phyloP scores from a whole-genome alignment of 2,113 vertebrate species.

The Bolborhynchus lineola region DNA sequence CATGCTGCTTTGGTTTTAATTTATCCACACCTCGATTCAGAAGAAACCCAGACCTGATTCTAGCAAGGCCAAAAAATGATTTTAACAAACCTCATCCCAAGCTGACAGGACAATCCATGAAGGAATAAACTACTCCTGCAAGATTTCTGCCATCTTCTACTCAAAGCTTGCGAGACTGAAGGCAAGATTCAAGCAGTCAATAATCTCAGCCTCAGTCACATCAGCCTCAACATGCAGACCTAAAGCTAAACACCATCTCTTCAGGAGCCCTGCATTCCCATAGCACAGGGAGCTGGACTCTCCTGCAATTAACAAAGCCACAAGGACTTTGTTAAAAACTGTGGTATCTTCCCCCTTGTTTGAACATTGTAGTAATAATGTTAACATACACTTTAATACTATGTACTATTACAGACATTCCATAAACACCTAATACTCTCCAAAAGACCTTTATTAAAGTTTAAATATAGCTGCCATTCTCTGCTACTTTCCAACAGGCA shows the following conservation, averaged over 20 bases:
- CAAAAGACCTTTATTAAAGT: conserved; percentile 10
- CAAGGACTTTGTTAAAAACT: neutral
- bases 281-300: neutral
- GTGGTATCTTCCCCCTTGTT: neutral
- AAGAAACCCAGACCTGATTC: neutral
- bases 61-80: neutral
- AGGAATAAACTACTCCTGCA: neutral
- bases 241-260: neutral
- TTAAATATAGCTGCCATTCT: conserved; percentile 21
- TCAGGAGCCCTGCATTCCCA: neutral
- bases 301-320: neutral
- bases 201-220: neutral
- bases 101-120: neutral
- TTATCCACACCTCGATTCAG: neutral
- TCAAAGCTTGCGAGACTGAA: neutral
- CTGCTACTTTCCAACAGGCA: neutral
- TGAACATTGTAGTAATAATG: neutral
- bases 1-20: neutral
- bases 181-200: neutral
- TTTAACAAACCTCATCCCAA: neutral
- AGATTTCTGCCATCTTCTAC: neutral
- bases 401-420: neutral
- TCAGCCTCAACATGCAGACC: neutral
- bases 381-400: neutral
- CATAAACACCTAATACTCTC: conserved; percentile 21